Evolutionary conservation across 2,797 vertebrate genomes (phyloP).

Genomic region (Chelonia mydas): DNA sequence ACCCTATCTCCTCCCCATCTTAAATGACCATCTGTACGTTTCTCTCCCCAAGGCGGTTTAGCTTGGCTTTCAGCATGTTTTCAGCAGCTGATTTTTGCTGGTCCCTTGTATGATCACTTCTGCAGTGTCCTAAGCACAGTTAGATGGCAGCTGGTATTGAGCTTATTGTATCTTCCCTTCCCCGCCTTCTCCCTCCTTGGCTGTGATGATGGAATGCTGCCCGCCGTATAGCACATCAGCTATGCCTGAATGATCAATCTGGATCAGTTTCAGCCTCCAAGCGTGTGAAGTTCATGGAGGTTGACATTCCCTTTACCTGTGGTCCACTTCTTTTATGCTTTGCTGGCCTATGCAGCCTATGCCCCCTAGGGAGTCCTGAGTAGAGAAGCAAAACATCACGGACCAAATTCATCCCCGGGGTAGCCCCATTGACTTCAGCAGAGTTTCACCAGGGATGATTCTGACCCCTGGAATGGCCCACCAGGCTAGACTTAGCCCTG

Average conservation of each 20-base stretch:
- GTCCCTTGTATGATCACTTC: neutral
- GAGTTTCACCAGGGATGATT: too few relatives aligned
- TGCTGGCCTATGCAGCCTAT: neutral
- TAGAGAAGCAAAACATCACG: neutral
- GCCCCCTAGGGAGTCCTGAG: neutral
- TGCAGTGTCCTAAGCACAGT: neutral
- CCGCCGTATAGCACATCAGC: neutral
- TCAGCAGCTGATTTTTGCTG: neutral
- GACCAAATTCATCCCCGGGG: neutral
- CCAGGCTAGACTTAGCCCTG: too few relatives aligned
- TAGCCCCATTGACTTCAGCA: too few relatives aligned
- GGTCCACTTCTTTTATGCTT: neutral
- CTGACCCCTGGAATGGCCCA: too few relatives aligned
- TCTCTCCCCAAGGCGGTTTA: neutral
- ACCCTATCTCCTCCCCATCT: neutral
- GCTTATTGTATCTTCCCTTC: neutral
- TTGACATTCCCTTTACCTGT: neutral
- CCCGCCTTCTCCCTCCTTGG: neutral
- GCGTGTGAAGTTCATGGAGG: neutral
- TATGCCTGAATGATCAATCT: neutral
- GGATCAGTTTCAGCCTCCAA: neutral
- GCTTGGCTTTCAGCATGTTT: neutral
- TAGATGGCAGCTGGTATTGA: neutral
- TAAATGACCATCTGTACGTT: too few relatives aligned
- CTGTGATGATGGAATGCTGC: neutral